Percentiles rank a stretch among this genome's conserved stretches.
These are phyloP conservation scores for Camptogramma bilineatum DNA, from an alignment of 2,888 invertebrate species.

Conservation along the genomic window DNA sequence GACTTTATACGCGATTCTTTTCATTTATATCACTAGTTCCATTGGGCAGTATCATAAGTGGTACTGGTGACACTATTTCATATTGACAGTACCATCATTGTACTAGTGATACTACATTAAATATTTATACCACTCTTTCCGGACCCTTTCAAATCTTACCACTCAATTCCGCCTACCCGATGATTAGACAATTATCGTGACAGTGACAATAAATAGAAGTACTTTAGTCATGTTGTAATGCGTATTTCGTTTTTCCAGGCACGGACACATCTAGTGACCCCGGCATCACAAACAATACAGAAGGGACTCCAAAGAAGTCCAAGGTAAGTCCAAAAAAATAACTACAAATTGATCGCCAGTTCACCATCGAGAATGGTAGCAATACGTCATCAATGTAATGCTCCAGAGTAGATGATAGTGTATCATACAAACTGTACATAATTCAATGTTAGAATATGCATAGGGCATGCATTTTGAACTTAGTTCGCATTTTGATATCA, in stretches of 20 bases:
- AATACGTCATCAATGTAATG: slow-evolving; percentile 45
- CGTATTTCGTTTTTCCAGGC: slow-evolving; percentile 57
- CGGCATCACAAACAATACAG: slow-evolving; percentile 77
- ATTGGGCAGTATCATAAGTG: too few species aligned
- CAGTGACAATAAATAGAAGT: background rate
- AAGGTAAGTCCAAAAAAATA: slow-evolving; percentile 68
- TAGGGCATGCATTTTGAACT: slow-evolving; percentile 66
- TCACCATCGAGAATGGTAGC: slow-evolving; percentile 66
- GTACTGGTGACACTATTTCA: too few species aligned
- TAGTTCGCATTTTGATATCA: slow-evolving; percentile 58
- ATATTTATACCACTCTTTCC: too few species aligned
- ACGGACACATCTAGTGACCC: slow-evolving; percentile 82
- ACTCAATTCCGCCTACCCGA: too few species aligned
- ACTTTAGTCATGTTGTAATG: background rate
- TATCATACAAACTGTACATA: slow-evolving; percentile 70
- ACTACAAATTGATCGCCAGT: slow-evolving; percentile 8
- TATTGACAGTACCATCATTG: too few species aligned
- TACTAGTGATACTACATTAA: too few species aligned
- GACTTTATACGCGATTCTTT: too few species aligned
- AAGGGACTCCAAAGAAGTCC: slow-evolving; percentile 79
- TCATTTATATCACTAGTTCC: too few species aligned
- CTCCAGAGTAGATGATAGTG: slow-evolving; percentile 58
- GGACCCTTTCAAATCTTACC: too few species aligned
- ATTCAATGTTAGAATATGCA: slow-evolving; percentile 66
- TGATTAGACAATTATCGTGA: too few species aligned